These are phyloP conservation scores for Embidobia sp. DNA, from an alignment of 2,888 invertebrate species.

Conservation along the genomic window DNA sequence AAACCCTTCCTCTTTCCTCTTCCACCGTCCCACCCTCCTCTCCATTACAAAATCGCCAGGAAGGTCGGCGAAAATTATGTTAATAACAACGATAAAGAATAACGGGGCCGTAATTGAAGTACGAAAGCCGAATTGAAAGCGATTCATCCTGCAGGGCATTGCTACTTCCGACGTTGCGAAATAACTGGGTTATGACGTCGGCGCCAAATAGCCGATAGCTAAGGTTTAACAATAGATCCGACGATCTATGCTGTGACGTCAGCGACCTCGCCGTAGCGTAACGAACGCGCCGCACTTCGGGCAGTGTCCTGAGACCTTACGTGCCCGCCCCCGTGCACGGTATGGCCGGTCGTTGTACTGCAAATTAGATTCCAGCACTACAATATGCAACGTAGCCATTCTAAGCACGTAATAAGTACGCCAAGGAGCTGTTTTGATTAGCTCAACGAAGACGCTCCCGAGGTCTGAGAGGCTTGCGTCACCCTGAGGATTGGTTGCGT, in stretches of 20 bases:
- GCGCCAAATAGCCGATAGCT: slow-evolving; percentile 69
- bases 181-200: slow-evolving; percentile 75
- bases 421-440: slow-evolving; percentile 36
- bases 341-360: slow-evolving; percentile 57
- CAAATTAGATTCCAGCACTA: slow-evolving; percentile 49
- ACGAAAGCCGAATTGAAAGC: slow-evolving; percentile 50
- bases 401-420: slow-evolving; percentile 45
- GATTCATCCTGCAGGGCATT: slow-evolving; percentile 60
- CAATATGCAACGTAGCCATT: slow-evolving; percentile 38
- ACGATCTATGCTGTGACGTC: slow-evolving; percentile 67
- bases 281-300: slow-evolving; percentile 32
- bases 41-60: too few species aligned
- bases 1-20: too few species aligned
- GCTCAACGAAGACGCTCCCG: too few species aligned
- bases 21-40: too few species aligned
- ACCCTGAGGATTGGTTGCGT: too few species aligned
- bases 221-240: slow-evolving; percentile 67
- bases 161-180: slow-evolving; percentile 61
- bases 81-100: slow-evolving; percentile 12
- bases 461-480: too few species aligned
- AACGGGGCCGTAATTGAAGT: slow-evolving; percentile 18
- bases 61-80: slow-evolving; percentile 18
- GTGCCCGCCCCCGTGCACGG: slow-evolving; percentile 21
- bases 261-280: slow-evolving; percentile 50
- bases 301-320: slow-evolving; percentile 56